phyloP scores from a whole-genome alignment of 2,888 invertebrate species.

The Adela reaumurella region DNA sequence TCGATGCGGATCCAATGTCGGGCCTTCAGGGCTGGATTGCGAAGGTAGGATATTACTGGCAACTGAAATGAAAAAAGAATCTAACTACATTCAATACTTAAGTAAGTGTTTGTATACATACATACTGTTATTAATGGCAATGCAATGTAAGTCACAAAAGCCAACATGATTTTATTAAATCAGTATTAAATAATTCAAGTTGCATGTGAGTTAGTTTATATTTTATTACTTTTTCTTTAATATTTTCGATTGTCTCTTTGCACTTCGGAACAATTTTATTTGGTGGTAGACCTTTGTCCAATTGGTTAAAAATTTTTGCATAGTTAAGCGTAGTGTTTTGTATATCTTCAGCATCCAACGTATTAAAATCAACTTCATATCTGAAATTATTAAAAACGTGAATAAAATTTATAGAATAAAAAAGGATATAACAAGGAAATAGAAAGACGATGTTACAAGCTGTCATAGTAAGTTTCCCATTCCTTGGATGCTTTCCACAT shows the following conservation, averaged over 20 bases:
- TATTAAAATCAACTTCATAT: slow-evolving; percentile 54
- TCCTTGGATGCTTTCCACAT: slow-evolving; percentile 76
- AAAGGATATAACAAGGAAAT: too few species aligned
- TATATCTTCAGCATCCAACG: slow-evolving; percentile 72
- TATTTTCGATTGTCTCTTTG: slow-evolving; percentile 71
- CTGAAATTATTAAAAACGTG: slow-evolving; percentile 24
- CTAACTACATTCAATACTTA: background rate
- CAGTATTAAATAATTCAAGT: too few species aligned
- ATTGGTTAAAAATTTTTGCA: slow-evolving; percentile 68
- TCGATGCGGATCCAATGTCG: slow-evolving; percentile 87
- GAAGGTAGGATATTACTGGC: slow-evolving; percentile 74
- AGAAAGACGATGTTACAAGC: slow-evolving; percentile 59
- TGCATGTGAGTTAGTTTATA: too few species aligned
- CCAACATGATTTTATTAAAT: too few species aligned
- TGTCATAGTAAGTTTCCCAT: slow-evolving; percentile 65
- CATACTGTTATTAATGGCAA: too few species aligned
- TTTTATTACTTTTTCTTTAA: slow-evolving; percentile 67
- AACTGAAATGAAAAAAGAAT: slow-evolving; percentile 46
- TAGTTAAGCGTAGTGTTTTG: slow-evolving; percentile 60
- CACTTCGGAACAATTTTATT: slow-evolving; percentile 77
- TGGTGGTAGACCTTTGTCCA: slow-evolving; percentile 79
- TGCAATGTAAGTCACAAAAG: too few species aligned
- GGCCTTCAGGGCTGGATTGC: slow-evolving; percentile 73
- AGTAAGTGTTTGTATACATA: background rate
- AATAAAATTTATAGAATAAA: too few species aligned